Evolutionary conservation across 2,113 vertebrate species (phyloP), one percentile per base, ranked within the genome.

Genomic region (Centrocercus urophasianus): DNA sequence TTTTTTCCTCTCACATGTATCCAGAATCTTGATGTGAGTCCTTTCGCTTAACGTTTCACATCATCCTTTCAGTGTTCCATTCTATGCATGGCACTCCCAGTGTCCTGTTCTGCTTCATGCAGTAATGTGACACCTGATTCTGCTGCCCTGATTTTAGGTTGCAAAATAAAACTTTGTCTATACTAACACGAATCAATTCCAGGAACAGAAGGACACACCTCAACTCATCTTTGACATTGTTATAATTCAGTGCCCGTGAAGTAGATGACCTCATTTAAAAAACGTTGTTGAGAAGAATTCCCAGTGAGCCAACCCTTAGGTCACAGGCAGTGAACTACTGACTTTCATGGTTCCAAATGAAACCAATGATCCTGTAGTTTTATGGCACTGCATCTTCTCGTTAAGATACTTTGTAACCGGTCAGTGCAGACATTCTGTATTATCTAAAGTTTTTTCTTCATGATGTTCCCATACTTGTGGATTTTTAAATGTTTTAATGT

Each of bases 41-140:
- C 38, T 52, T 65, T 36, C n/a, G 11, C 21, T 28, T 28, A 3
- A 28, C 19, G 11, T 67, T 59, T 79, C 42, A 15, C 60, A 22
- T 9, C 28, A 21, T 21, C 47, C 16, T 30, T 38, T 40, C 24
- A 63, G 8, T 40, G 25, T 63, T 54, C 8, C 0, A 0, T 48
- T n/a, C 19, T 11, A 8, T 0, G 0, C 8, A 42, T 43, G 75
- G 2, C 9, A 1, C 47, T 65, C 14, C 60, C 32, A 0, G 0
- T 30, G 66, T 40, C 34, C 1, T 57, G 0, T 34, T 66, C 75
- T 52, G 6, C 36, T 84, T 64, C 27, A 13, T 14, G 0, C 28
- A 4, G 8, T 6, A 36, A 14, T 11, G 17, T 45, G 57, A 38
- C 28, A 5, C 27, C 27, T 28, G 20, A 16, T 76, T 81, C 60